These are phyloP conservation scores for Corythornis madagascariensis DNA, from an alignment of 2,113 vertebrate species.

Conservation along the genomic window DNA sequence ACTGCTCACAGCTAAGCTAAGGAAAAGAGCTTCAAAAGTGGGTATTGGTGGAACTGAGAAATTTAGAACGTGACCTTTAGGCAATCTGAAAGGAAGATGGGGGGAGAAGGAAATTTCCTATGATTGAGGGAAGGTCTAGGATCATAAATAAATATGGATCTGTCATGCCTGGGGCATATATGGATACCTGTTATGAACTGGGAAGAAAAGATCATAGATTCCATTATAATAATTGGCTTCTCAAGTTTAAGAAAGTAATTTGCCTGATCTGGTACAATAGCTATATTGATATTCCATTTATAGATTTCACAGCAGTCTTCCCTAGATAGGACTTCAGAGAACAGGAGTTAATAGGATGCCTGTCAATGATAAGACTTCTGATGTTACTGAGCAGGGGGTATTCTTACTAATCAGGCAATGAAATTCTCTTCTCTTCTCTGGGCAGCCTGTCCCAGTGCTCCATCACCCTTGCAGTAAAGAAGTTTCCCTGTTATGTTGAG, in stretches of 20 bases:
- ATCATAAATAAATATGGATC: not conserved
- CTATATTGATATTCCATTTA: not conserved
- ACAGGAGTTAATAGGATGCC: not conserved
- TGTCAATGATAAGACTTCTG: not conserved
- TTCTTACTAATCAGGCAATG: not conserved
- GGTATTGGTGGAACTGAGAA: not conserved
- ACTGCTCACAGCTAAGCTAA: not conserved
- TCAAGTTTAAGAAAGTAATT: not conserved
- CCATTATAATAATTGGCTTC: not conserved
- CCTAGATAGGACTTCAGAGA: not conserved
- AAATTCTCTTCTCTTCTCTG: not conserved
- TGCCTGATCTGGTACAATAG: not conserved
- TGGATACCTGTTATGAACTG: not conserved
- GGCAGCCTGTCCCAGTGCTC: no score
- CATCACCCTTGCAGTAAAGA: no score
- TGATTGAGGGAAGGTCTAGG: not conserved
- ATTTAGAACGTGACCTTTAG: not conserved
- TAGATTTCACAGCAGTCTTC: not conserved
- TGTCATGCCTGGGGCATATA: not conserved
- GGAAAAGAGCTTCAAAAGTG: not conserved
- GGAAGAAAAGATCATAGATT: not conserved
- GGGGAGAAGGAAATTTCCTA: not conserved
- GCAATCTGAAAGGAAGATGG: not conserved
- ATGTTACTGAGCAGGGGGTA: not conserved
- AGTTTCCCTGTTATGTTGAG: no score